Base-by-base conservation (phyloP, 2,113 vertebrate genomes). In the Prionailurus bengalensis region DNA sequence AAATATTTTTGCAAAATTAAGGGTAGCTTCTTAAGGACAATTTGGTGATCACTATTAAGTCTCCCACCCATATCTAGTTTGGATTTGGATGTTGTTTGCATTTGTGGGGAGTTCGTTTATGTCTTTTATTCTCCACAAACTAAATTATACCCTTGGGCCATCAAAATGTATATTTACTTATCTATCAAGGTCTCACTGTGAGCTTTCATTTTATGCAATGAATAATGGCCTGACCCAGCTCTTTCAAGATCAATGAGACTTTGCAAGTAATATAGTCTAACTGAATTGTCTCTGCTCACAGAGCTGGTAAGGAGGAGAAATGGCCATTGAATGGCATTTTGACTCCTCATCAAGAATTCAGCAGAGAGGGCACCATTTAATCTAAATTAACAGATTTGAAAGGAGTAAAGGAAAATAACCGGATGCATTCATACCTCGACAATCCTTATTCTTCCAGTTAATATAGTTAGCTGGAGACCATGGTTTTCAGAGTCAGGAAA, bases 1-100 rank as follows among this genome's bases (percentile, higher is more conserved):
- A 98, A 98, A 98, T 98, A 97, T 97, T 98, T 98, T 98, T 95
- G 95, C 88, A 98, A 96, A 96, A 98, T 96, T 81, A 95, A 97
- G 79, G 96, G 97, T 21, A 86, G 86, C 65, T 58, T 96, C 89
- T 82, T 78, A 76, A 76, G 83, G 97, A 98, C 96, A 97, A 17
- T 85, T 89, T 94, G 93, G 14, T 98, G 42, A 71, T 96, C 95
- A 36, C 97, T 92, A 12, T 85, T 91, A 94, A 98, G 95, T 93
- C 83, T 98, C 88, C 89, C 87, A 96, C 73, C 94, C 97, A 96
- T 97, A 97, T 97, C 98, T 98, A 94, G 95, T 96, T 98, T 99
- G 97, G 94, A 98, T 88, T 94, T 58, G 7, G 61, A 74, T 48
- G 31, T 83, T 45, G 27, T 51, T 93, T 73, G 4, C 19, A 3